Base-by-base conservation (phyloP, 2,888 invertebrate genomes). In the Tolmerus cingulatus region DNA sequence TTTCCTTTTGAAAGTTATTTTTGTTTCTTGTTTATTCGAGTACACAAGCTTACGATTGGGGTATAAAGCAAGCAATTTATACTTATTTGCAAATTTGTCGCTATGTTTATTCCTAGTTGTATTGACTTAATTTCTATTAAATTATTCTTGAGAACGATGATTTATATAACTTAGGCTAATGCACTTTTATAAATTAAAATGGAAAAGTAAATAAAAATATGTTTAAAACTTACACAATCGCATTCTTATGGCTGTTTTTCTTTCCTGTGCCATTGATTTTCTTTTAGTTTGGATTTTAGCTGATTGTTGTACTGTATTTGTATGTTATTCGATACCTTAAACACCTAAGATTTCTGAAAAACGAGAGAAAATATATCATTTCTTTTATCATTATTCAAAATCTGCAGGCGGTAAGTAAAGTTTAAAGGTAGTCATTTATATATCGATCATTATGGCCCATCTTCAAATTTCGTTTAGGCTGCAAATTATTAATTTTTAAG, bases 141-240 rank as follows among this genome's bases (percentile, higher is more conserved):
- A 81, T 27, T 81, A 81, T 81, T 81, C 81, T 55, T 78, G 27
- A 55, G 51, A 81, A 14, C 51, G 81, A 81, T 30, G 81, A 81
- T 81, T 81, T 81, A 34, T 81, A 81, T 23, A 30, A 30, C 51
- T 57, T 81, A 81, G 51, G 55, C 27, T 66, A 78, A 81, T 81
- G 81, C 81, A 81, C 81, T 81, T 81, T 81, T 81, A 81, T 81
- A 81, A 81, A 51, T 55, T 55, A 81, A 81, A 81, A 81, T 51
- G 23, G 37, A 40, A 37, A 78, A 78, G 43, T 40, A 40, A 78
- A 78, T 78, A 78, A 78, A 78, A 78, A 9, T 40, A 43, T 43
- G 78, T 78, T 78, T 40, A 66, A 78, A 78, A 78, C 37, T 40
- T 40, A 43, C 40, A 78, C 40, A 78, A 40, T 27, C 19, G n/a